Base-by-base conservation (phyloP, 2,888 invertebrate species). In the Ichneumon xanthorius region DNA sequence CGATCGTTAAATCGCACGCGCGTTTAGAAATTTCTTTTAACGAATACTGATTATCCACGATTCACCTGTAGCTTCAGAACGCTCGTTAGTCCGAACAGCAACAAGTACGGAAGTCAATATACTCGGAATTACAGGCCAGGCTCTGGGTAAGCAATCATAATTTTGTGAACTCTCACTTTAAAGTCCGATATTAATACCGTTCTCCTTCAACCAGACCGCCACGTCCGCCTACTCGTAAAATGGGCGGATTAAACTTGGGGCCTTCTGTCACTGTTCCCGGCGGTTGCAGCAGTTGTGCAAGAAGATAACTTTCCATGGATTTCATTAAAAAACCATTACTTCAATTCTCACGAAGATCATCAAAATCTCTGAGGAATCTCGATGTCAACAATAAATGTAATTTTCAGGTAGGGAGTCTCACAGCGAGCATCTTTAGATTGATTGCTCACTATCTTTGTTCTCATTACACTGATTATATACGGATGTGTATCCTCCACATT, bases 271-370 rank as follows among this genome's bases (percentile, higher is more conserved):
- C 86, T 58, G 70, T 91, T 65, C 91, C 92, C 6, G 92, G 91
- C 50, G 92, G 92, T 16, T 92, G 93, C 67, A 89, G 88, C 48
- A 92, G 91, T 80, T 93, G 92, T 58, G 76, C 88, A 6, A 67
- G 88, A 65, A 86, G 75, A 76, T 83, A 76, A 68, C 9, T 16
- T 11, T 53, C 14, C 48, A 11, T 0, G 48, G 37, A 72, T 63
- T 72, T 19, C 45, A 16, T 48, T 48, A 3, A 48, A 40, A 65
- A 58, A 22, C 22, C 26, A 26, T 55, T 55, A 11, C 55, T 14
- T 0, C 11, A 22, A 19, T 58, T 58, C 55, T 58, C 55, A 26
- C 9, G 11, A 58, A 26, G 55, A 26, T 58, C 26, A 58, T 58
- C 26, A 26, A 58, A 58, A 58, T 58, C 4, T 58, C 26, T 4